A percentile compares a stretch with the other conserved stretches of the same genome.
Evolutionary conservation across 2,888 invertebrate species (phyloP).

Genomic region (Metellina segmentata): DNA sequence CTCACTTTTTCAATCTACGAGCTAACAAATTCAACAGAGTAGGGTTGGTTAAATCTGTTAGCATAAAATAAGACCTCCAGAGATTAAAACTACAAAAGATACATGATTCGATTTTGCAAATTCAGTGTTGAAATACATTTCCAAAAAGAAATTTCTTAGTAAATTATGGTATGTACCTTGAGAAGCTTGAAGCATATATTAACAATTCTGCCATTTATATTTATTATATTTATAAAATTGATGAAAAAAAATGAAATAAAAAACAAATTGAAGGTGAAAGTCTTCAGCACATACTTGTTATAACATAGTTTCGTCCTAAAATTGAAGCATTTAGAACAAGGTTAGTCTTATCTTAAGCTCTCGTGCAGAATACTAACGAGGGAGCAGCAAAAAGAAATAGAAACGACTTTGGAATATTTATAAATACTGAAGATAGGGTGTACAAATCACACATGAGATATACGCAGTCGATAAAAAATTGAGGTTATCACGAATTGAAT

Average conservation of each 20-base stretch:
- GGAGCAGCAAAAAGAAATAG: not conserved
- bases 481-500: constrained; percentile 26
- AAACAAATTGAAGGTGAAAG: not conserved
- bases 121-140: too few species aligned
- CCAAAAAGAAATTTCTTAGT: too few species aligned
- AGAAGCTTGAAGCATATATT: too few species aligned
- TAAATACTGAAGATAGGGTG: not conserved
- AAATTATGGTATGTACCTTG: too few species aligned
- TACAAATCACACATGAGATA: constrained; percentile 14
- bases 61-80: too few species aligned
- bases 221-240: too few species aligned
- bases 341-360: not conserved
- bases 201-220: too few species aligned
- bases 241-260: not conserved
- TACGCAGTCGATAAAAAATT: not conserved
- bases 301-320: not conserved
- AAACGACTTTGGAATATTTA: not conserved
- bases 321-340: not conserved
- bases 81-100: too few species aligned
- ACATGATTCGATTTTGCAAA: too few species aligned
- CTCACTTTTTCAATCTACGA: too few species aligned
- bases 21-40: too few species aligned
- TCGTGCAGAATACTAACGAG: not conserved
- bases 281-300: not conserved
- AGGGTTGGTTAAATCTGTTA: too few species aligned